Base-by-base conservation (phyloP, 2,113 vertebrate genomes). In the Procavia capensis region DNA sequence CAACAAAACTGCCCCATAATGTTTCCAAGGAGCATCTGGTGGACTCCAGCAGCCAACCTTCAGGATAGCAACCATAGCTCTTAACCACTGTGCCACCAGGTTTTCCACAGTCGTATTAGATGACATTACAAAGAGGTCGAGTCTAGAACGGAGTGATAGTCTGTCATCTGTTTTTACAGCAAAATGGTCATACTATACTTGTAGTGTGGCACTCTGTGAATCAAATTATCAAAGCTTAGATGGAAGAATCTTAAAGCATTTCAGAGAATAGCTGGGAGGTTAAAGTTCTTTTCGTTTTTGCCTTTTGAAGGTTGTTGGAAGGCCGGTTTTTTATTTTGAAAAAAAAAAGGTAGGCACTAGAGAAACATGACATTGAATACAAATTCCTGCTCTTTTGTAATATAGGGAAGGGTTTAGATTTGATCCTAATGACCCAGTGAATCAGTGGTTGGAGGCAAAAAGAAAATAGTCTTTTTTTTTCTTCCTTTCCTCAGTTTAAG, bases 211-310 rank as follows among this genome's bases (percentile, higher is more conserved):
- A 41, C 81, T 86, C 25, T 94, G 22, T 36, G 70, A 86, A 70
- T 31, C 19, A 95, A 63, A 66, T 86, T 64, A 79, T 74, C 79
- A 89, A 92, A 83, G 9, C 22, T 36, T 61, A 20, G 34, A 22
- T 57, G 36, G 82, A 74, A 20, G 90, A 75, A 87, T 5, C 66
- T 6, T n/a, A 90, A 80, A 36, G 43, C 83, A 76, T 76, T 54
- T 68, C 45, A 88, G 47, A 83, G n/a, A 94, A 91, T 75, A 41
- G 9, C 57, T 54, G 68, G 29, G 27, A 47, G 34, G 8, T 95
- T 68, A 91, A 72, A 95, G 88, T 70, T 7, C 11, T n/a, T n/a
- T n/a, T n/a, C n/a, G n/a, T n/a, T n/a, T n/a, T n/a, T 80, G 9
- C 4, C 3, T 11, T 87, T 45, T 7, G 54, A 85, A 81, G 70